These are phyloP conservation scores for Pelmatolapia mariae DNA, from an alignment of 2,113 vertebrate genomes.

Conservation along the genomic window DNA sequence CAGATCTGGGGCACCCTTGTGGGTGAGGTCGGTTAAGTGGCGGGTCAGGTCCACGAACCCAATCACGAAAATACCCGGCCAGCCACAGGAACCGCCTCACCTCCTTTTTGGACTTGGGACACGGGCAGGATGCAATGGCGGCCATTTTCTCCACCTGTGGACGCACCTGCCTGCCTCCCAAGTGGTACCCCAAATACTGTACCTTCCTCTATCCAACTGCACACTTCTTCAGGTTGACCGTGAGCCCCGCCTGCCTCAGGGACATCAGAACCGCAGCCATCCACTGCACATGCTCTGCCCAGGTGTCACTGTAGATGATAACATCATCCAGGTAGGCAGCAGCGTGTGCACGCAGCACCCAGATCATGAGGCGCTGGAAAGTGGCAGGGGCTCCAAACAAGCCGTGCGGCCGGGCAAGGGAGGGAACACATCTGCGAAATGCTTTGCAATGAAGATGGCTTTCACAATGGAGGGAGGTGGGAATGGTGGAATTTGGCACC, in stretches of 20 bases:
- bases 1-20: not conserved
- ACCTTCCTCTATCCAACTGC: not conserved
- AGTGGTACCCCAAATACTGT: accelerated
- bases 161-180: not conserved
- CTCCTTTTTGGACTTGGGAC: not conserved
- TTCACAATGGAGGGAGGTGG: not conserved
- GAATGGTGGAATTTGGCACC: not conserved
- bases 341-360: not conserved
- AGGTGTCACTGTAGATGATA: not conserved
- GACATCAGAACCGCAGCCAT: not conserved
- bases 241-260: not conserved
- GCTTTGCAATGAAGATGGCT: not conserved
- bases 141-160: not conserved
- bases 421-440: not conserved
- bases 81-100: not conserved
- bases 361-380: not conserved
- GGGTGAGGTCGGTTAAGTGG: not conserved
- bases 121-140: not conserved
- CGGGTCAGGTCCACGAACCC: not conserved
- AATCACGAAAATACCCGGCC: no score
- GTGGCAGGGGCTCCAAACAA: not conserved
- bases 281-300: not conserved
- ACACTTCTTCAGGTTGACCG: accelerated
- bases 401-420: not conserved
- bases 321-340: not conserved